Conservation (phyloP, 1,140 invertebrate species). For the Drosophila elegans region DNA sequence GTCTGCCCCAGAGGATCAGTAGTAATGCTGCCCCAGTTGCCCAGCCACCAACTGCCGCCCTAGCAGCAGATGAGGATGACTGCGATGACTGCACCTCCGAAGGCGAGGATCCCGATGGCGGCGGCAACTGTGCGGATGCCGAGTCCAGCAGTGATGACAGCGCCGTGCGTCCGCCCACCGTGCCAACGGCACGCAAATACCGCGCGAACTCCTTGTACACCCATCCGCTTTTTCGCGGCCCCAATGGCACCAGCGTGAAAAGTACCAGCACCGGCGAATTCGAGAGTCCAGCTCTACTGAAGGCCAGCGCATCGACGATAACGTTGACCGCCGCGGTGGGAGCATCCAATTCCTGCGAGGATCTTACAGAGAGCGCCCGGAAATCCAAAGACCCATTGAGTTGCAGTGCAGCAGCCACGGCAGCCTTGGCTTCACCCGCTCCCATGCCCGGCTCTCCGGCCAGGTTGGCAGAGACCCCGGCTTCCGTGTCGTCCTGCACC, state of each 20-base stretch:
- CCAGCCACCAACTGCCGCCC: background rate
- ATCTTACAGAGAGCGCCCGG: slow-evolving; percentile 46
- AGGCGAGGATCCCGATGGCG: slow-evolving; percentile 73
- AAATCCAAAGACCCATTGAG: slow-evolving; percentile 48
- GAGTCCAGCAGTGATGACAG: slow-evolving; percentile 83
- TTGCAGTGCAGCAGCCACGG: slow-evolving; percentile 31
- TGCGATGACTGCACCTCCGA: slow-evolving; percentile 73
- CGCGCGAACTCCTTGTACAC: slow-evolving; percentile 80
- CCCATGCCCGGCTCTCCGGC: slow-evolving; percentile 23
- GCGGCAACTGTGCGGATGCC: slow-evolving; percentile 78
- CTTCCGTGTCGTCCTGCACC: slow-evolving; percentile 45
- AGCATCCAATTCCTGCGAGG: slow-evolving; percentile 46
- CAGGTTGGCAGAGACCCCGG: slow-evolving; percentile 46
- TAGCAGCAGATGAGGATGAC: slow-evolving; percentile 54
- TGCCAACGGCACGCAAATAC: slow-evolving; percentile 70
- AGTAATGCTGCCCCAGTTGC: slow-evolving; percentile 24
- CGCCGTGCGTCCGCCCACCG: slow-evolving; percentile 60
- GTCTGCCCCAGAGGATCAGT: slow-evolving; percentile 55
- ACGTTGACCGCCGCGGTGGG: slow-evolving; percentile 40
- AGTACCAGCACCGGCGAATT: slow-evolving; percentile 44
- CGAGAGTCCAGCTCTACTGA: slow-evolving; percentile 36
- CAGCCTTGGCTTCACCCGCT: slow-evolving; percentile 30
- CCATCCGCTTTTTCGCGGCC: slow-evolving; percentile 65
- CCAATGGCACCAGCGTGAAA: slow-evolving; percentile 57
- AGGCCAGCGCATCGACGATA: slow-evolving; percentile 46